Base-by-base conservation (phyloP, 2,888 invertebrate genomes). In the Molorchus minor region DNA sequence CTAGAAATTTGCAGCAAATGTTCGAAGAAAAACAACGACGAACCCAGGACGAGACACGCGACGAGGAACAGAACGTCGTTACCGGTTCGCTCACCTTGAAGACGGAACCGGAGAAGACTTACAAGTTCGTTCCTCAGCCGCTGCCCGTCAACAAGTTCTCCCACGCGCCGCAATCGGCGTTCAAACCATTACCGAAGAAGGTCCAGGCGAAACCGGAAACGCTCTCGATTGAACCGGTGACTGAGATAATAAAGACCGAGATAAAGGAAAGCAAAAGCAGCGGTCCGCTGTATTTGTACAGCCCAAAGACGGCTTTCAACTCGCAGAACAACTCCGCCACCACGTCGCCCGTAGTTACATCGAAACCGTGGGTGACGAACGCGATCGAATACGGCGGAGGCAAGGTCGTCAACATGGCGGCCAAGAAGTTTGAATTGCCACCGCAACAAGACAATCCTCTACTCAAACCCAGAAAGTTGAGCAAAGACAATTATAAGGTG, bases 91-190 rank as follows among this genome's bases (percentile, higher is more conserved):
- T 69, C 16, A 61, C 63, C 4, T 54, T 70, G 1, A 78, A 79
- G 54, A 74, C 79, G 1, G 77, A 78, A 63, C 68, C 71, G 3
- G 69, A 71, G 16, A 70, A 69, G 64, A 82, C 57, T 75, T 80
- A 25, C 81, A 84, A 84, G 36, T 83, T 84, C 56, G 80, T 82
- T 16, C 83, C 87, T 19, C 84, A 86, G 73, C 86, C 87, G 7
- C 79, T 85, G 36, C 85, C 86, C 1, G 84, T 89, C 0, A 90
- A 90, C 75, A 86, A 90, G 69, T 91, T 92, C 72, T 90, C 88
- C 17, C 91, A 92, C 75, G 91, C 90, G 0, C 89, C 90, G 0
- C 86, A 88, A 82, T 91, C 91, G 7, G 90, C 90, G 2, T 92
- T 92, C 72, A 87, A 88, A 65, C 91, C 89, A 1, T 83, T 82